A percentile compares a stretch with the other conserved stretches of the same genome.
Evolutionary conservation across 2,113 vertebrate genomes (phyloP).

Genomic region (Haemorhous mexicanus): DNA sequence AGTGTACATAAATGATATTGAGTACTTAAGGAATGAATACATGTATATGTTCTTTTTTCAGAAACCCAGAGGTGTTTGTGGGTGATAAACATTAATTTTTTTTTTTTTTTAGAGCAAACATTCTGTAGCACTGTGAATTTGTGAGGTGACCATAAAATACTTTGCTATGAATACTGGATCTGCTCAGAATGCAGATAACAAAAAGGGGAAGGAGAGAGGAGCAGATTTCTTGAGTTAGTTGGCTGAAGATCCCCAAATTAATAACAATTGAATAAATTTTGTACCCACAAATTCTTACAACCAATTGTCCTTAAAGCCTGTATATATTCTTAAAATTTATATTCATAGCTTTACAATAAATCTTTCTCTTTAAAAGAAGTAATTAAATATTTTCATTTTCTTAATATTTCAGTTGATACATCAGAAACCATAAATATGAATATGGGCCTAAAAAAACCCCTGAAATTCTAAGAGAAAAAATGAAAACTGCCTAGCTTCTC

Average conservation of each 20-base stretch:
- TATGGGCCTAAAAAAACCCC: neutral
- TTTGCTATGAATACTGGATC: neutral
- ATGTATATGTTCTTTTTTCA: neutral
- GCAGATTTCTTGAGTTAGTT: neutral
- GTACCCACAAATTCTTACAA: neutral
- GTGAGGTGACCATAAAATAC: neutral
- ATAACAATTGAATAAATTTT: neutral
- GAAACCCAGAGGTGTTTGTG: neutral
- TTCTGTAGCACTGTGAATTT: neutral
- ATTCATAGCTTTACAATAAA: neutral
- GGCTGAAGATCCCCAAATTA: neutral
- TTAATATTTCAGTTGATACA: neutral
- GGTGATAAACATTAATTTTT: neutral
- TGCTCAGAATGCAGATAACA: neutral
- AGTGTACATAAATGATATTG: neutral
- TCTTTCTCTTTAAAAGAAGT: neutral
- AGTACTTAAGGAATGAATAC: neutral
- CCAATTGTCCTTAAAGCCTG: neutral
- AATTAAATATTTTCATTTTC: neutral
- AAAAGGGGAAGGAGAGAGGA: neutral
- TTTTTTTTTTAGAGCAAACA: neutral
- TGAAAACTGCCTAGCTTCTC: neutral
- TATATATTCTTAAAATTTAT: neutral
- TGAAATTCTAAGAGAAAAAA: neutral
- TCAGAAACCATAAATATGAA: neutral